phyloP scores from a whole-genome alignment of 2,113 vertebrate genomes.

The Dissostichus mawsoni region DNA sequence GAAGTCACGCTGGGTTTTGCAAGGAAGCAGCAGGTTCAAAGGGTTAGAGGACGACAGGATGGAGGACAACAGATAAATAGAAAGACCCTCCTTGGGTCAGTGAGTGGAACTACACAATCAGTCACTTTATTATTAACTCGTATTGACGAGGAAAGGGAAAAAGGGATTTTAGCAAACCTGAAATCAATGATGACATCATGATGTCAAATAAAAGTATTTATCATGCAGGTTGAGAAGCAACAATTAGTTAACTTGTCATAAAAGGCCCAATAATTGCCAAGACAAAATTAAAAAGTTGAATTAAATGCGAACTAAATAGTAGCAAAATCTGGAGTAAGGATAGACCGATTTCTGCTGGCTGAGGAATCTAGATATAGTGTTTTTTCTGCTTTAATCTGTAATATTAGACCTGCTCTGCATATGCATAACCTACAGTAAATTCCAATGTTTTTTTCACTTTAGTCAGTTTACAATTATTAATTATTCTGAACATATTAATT shows the following conservation, averaged over 20 bases:
- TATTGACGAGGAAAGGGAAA: slow-evolving; percentile 29
- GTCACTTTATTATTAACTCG: slow-evolving; percentile 20
- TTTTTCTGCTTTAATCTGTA: background rate
- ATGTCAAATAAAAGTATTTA: slow-evolving; percentile 20
- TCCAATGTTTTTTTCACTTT: background rate
- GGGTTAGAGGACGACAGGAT: slow-evolving; percentile 53
- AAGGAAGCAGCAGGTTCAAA: slow-evolving; percentile 56
- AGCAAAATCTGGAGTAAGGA: slow-evolving; percentile 67
- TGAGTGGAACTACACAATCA: slow-evolving; percentile 58
- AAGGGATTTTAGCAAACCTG: slow-evolving; percentile 19
- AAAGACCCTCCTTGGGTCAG: slow-evolving; percentile 41
- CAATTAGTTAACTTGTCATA: slow-evolving; percentile 31
- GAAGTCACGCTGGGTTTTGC: slow-evolving; percentile 62
- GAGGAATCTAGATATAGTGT: background rate
- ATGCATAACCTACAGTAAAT: background rate
- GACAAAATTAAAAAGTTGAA: slow-evolving; percentile 48
- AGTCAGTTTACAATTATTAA: background rate
- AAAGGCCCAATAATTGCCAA: slow-evolving; percentile 38
- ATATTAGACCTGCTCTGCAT: background rate
- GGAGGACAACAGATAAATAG: slow-evolving; percentile 57
- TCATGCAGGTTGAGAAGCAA: slow-evolving; percentile 70
- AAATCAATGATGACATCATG: background rate
- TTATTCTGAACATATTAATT: too few relatives aligned
- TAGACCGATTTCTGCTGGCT: slow-evolving; percentile 79
- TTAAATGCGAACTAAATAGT: slow-evolving; percentile 37